Percentiles rank a stretch among this genome's conserved stretches.
Evolutionary conservation across 2,888 invertebrate species (phyloP).

Genomic region (Sesamia inferens): DNA sequence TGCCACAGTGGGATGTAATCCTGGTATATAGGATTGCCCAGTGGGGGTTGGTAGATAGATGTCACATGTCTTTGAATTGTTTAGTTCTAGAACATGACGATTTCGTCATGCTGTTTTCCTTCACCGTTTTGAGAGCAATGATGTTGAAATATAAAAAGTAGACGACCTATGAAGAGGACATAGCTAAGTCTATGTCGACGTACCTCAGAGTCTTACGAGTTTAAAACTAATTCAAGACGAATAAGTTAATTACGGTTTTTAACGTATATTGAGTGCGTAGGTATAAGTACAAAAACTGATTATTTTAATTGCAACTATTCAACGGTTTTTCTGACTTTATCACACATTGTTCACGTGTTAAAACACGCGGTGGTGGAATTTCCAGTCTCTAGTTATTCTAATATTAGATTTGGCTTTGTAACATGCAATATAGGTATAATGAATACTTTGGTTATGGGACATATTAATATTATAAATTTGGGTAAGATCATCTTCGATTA

Average conservation of each 20-base stretch:
- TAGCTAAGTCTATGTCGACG: background rate
- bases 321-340: slow-evolving; percentile 3
- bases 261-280: no score
- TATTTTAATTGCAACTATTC: slow-evolving; percentile 23
- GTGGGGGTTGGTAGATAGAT: background rate
- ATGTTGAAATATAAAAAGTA: background rate
- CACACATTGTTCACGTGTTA: background rate
- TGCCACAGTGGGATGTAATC: background rate
- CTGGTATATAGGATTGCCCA: background rate
- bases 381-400: background rate
- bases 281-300: slow-evolving; percentile 5
- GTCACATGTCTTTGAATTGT: background rate
- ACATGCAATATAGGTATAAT: background rate
- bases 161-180: background rate
- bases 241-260: background rate
- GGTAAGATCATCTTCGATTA: background rate
- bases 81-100: background rate
- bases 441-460: no score
- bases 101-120: background rate
- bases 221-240: background rate
- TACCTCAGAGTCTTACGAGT: background rate
- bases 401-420: slow-evolving; percentile 9
- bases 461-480: no score
- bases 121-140: background rate
- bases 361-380: slow-evolving; percentile 11